phyloP scores from a whole-genome alignment of 1,140 invertebrate species.

The Aphaenogaster ashmeadi region DNA sequence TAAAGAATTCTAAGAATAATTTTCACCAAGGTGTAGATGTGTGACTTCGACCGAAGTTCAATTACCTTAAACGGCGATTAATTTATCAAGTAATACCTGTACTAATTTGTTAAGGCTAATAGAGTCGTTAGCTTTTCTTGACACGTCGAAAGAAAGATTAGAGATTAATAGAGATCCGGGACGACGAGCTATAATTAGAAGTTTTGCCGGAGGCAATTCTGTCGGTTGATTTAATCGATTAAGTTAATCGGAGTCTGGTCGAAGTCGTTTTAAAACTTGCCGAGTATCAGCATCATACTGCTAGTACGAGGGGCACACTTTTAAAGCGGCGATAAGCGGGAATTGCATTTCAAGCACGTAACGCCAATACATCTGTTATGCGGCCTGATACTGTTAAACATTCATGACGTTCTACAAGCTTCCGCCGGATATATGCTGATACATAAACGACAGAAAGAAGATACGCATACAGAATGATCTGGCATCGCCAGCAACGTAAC shows the following conservation, averaged over 20 bases:
- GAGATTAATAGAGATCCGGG: not conserved
- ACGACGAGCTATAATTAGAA: not conserved
- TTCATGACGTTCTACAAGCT: conserved; percentile 15
- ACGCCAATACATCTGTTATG: conserved; percentile 14
- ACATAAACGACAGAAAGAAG: conserved; percentile 5
- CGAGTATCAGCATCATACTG: not conserved
- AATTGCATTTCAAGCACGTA: conserved; percentile 40
- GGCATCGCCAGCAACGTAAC: not conserved
- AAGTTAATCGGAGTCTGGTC: not conserved
- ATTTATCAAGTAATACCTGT: not conserved
- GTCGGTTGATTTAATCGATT: not conserved
- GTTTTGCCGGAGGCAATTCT: not conserved
- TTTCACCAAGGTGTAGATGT: no score
- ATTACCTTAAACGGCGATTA: not conserved
- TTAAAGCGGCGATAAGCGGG: not conserved
- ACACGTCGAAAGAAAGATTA: not conserved
- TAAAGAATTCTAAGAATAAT: no score
- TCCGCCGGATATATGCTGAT: conserved; percentile 18
- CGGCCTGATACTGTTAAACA: conserved; percentile 7
- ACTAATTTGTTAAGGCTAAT: not conserved
- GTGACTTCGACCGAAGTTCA: not conserved
- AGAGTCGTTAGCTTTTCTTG: not conserved
- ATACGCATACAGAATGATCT: conserved; percentile 22
- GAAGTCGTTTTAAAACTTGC: not conserved
- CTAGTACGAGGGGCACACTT: not conserved